phyloP scores from a whole-genome alignment of 2,113 vertebrate species.

The Mesocricetus auratus region DNA sequence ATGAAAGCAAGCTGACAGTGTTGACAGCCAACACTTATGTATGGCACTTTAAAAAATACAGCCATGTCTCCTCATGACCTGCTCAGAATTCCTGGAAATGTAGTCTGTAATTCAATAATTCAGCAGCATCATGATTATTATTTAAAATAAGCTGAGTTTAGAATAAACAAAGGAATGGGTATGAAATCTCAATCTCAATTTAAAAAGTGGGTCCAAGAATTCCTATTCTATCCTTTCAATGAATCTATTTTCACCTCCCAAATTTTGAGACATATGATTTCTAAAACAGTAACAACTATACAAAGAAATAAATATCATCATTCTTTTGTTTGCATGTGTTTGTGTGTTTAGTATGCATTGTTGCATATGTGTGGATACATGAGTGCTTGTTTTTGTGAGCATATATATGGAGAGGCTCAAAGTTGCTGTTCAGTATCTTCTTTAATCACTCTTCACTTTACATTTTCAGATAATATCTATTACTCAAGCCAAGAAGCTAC shows the following conservation, averaged over 20 bases:
- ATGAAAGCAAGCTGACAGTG: background rate
- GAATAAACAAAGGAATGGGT: background rate
- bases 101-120: background rate
- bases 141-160: conserved; percentile 32
- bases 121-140: background rate
- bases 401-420: background rate
- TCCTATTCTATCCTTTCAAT: background rate
- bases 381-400: too few relatives aligned
- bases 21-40: background rate
- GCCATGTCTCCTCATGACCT: background rate
- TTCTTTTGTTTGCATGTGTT: background rate
- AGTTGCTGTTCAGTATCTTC: background rate
- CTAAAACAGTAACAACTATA: background rate
- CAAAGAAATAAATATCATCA: conserved; percentile 8
- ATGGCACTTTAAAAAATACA: background rate
- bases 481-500: background rate
- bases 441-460: background rate
- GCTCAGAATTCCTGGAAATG: background rate
- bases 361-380: background rate
- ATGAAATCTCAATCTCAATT: background rate
- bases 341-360: too few relatives aligned
- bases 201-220: background rate
- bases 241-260: background rate
- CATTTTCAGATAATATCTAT: background rate
- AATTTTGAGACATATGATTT: background rate